phyloP scores from a whole-genome alignment of 1,140 invertebrate genomes.

The Eufriesea mexicana region DNA sequence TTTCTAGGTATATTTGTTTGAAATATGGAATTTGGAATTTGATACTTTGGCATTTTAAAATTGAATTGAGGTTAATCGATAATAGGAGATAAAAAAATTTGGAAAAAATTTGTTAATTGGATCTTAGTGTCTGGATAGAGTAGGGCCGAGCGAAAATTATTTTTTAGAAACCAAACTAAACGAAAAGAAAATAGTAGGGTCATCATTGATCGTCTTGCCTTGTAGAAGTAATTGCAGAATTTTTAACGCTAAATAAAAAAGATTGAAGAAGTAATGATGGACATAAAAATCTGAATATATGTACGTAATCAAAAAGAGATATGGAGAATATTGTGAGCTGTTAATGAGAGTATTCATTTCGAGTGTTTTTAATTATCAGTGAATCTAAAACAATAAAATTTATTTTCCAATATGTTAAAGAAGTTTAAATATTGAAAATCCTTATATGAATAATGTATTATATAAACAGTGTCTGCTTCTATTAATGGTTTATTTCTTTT shows the following conservation, averaged over 20 bases:
- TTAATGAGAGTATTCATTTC: no score
- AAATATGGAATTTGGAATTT: background rate
- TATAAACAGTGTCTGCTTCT: background rate
- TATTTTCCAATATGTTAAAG: background rate
- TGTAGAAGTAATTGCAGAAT: background rate
- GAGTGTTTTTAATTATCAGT: background rate
- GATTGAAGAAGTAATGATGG: background rate
- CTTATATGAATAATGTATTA: background rate
- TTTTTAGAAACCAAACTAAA: background rate
- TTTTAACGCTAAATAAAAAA: background rate
- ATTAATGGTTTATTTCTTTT: background rate
- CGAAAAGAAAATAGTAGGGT: background rate
- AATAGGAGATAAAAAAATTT: constrained; percentile 59
- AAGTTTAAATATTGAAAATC: background rate
- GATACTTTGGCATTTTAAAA: background rate
- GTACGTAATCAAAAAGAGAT: no score
- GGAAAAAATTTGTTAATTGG: constrained; percentile 66
- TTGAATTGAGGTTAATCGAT: background rate
- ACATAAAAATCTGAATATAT: no score
- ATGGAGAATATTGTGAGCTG: no score
- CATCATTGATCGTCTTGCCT: background rate
- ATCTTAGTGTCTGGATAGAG: constrained; percentile 81
- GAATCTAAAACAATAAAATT: background rate
- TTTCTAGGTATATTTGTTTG: background rate
- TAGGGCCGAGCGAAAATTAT: constrained; percentile 74